A percentile compares a stretch with the other conserved stretches of the same genome.
Evolutionary conservation across 2,797 vertebrate species (phyloP).

Genomic region (Corythornis leucogaster): DNA sequence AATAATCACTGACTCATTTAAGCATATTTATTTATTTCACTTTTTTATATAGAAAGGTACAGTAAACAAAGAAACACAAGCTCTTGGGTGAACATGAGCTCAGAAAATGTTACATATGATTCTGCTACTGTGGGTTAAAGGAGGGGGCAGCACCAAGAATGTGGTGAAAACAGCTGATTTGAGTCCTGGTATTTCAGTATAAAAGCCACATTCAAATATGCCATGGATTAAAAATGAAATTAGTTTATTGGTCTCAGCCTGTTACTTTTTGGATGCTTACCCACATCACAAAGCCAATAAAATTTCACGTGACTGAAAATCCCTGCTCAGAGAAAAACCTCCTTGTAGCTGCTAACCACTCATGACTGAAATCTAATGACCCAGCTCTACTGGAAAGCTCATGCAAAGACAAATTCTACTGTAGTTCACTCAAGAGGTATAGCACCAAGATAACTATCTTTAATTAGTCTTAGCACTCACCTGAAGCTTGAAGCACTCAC

Average conservation of each 20-base stretch:
- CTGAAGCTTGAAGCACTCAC: neutral
- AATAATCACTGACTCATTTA: conserved; percentile 12
- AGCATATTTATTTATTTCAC: neutral
- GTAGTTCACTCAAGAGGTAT: neutral
- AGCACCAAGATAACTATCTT: neutral
- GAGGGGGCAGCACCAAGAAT: conserved; percentile 17
- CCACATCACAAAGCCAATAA: neutral
- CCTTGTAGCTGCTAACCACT: neutral
- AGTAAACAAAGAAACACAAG: neutral
- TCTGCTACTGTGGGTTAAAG: conserved; percentile 49
- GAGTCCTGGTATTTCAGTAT: conserved; percentile 18
- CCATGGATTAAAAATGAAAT: neutral
- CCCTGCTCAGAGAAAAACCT: neutral
- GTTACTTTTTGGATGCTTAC: neutral
- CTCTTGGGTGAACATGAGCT: neutral
- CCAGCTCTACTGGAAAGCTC: neutral
- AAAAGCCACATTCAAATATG: neutral
- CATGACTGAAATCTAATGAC: neutral
- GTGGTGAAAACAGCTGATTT: conserved; percentile 31
- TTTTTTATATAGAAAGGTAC: neutral
- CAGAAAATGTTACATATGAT: conserved; percentile 8
- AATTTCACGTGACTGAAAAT: neutral
- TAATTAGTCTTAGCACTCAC: neutral
- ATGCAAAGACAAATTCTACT: neutral
- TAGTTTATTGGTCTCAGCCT: neutral